Percentiles rank a stretch among this genome's conserved stretches.
Evolutionary conservation across 2,797 vertebrate species (phyloP).

Genomic region (Todus mexicanus): DNA sequence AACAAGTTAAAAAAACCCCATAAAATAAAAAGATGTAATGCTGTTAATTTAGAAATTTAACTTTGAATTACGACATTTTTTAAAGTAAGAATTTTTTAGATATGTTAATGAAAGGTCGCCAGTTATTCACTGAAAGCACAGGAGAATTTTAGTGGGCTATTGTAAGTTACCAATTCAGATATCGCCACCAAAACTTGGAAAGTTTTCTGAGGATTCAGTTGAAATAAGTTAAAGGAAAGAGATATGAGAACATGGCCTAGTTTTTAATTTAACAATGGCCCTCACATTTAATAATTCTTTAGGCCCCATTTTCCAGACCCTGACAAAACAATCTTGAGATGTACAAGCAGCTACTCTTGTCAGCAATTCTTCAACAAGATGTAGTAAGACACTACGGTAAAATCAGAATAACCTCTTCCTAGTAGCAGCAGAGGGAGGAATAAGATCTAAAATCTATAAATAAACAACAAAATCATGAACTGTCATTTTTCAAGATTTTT

Average conservation of each 20-base stretch:
- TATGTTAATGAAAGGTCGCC: not conserved
- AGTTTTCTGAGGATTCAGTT: not conserved
- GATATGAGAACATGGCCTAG: not conserved
- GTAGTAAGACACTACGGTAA: not conserved
- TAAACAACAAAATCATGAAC: not conserved
- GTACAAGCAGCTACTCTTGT: not conserved
- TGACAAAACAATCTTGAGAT: not conserved
- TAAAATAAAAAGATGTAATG: not conserved
- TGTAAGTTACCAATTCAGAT: not conserved
- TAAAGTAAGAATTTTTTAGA: not conserved
- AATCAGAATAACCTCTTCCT: not conserved
- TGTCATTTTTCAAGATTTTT: not conserved
- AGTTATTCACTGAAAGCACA: not conserved
- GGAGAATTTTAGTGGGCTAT: not conserved
- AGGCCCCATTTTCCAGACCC: not conserved
- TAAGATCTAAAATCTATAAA: not conserved
- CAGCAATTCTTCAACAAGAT: not conserved
- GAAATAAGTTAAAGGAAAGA: not conserved
- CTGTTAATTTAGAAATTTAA: not conserved
- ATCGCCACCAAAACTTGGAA: not conserved
- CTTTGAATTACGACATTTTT: not conserved
- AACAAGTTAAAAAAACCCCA: not conserved
- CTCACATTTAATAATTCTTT: not conserved
- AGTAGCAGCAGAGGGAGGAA: not conserved
- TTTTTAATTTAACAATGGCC: not conserved